A percentile compares a stretch with the other conserved stretches of the same genome.
Conservation (phyloP, 2,797 vertebrate genomes). For the Graptemys geographica region DNA sequence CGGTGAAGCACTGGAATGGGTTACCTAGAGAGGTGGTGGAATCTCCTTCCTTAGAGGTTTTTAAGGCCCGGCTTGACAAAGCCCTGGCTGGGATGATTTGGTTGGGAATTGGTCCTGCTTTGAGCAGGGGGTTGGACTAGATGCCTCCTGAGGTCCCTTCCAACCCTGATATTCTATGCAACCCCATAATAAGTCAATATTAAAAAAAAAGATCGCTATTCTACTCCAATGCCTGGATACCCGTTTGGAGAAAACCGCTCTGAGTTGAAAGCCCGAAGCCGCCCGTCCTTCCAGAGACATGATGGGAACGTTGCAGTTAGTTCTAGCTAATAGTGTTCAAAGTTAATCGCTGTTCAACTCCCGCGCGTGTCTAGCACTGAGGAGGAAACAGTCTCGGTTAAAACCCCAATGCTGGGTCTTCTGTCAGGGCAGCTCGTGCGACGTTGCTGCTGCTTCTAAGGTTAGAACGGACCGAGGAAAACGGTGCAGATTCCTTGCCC, state of each 20-base stretch:
- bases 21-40: too few species aligned
- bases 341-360: not conserved
- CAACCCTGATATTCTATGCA: too few species aligned
- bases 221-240: not conserved
- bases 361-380: too few species aligned
- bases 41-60: too few species aligned
- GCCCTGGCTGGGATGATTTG: too few species aligned
- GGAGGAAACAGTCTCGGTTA: not conserved
- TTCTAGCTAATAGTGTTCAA: not conserved
- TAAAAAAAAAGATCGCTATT: not conserved
- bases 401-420: not conserved
- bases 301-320: accelerated
- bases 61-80: too few species aligned
- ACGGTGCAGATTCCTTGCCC: not conserved
- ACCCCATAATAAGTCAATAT: not conserved
- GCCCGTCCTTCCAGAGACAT: accelerated
- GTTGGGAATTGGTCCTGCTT: too few species aligned
- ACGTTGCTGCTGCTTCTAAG: not conserved
- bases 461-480: not conserved
- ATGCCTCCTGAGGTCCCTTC: too few species aligned
- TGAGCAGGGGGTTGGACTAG: too few species aligned
- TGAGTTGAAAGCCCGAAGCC: accelerated
- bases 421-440: not conserved
- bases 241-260: not conserved
- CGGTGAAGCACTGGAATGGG: too few species aligned